Base-by-base conservation (phyloP, 2,888 invertebrate genomes). In the Watsonalla cultraria region DNA sequence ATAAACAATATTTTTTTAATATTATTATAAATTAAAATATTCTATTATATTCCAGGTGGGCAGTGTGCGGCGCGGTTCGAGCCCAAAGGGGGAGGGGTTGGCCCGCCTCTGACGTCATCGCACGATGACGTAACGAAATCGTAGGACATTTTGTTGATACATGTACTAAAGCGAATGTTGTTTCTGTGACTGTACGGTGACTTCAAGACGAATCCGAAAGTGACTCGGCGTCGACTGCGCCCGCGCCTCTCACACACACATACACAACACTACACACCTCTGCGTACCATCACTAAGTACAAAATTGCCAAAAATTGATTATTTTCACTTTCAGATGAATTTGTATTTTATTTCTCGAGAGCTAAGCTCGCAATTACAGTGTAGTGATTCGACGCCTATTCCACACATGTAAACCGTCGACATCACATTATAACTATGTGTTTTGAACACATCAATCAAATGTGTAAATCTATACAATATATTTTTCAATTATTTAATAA, bases 61-160 rank as follows among this genome's bases (percentile, higher is more conserved):
- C 64, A 68, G 70, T 62, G 61, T 62, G 66, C 72, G 66, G 76
- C 74, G 83, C 80, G 82, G 83, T 76, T 74, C 76, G 74, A 68
- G 71, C 68, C 64, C 60, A 58, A 60, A 5, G 7, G 37, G 65
- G 61, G 69, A 66, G 64, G 62, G 65, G 55, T 60, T 68, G 64
- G 71, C 78, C 65, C 75, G 70, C 66, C 65, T 62, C 64, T 71
- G 55, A 71, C 76, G 75, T 75, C 72, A 72, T 66, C 66, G 71
- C 73, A 70, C 66, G 70, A 70, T 74, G 71, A 75, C 72, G 70
- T 70, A 71, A 60, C 74, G 71, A 71, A 75, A 80, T 74, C 71
- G 86, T 87, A 86, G 87, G 83, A 89, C 89, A 87, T 86, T 90
- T 82, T 85, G 89, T 89, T 90, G 85, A 81, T 84, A 86, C 83